Evolutionary conservation across 2,888 invertebrate species (phyloP).

Genomic region (Plebejus anna): DNA sequence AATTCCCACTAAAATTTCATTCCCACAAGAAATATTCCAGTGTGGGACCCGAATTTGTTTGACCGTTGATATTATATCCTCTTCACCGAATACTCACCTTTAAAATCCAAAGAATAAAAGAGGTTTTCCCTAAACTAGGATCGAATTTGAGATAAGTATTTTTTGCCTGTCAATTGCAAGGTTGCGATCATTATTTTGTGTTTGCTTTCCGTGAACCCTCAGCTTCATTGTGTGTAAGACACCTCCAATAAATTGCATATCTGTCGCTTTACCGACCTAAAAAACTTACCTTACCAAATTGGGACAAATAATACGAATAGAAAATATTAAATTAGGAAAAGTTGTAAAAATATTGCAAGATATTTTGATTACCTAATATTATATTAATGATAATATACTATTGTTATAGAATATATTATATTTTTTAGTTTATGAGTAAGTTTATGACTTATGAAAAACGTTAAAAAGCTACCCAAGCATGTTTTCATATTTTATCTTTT

Average conservation of each 20-base stretch:
- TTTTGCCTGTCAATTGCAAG: constrained; percentile 27
- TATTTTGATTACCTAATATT: too few relatives aligned
- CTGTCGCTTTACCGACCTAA: background rate
- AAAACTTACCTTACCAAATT: background rate
- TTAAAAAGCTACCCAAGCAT: too few relatives aligned
- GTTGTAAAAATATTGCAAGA: too few relatives aligned
- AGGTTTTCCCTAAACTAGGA: background rate
- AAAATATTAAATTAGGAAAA: background rate
- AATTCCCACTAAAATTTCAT: constrained; percentile 47
- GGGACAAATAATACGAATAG: background rate
- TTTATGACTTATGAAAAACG: too few relatives aligned
- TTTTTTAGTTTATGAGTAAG: too few relatives aligned
- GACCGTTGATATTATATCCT: constrained; percentile 28
- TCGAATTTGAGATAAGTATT: constrained; percentile 4
- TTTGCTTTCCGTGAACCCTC: constrained; percentile 20
- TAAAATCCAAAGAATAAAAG: background rate
- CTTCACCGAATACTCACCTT: background rate
- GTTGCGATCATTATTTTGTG: constrained; percentile 18
- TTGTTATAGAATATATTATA: too few relatives aligned
- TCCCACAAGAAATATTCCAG: constrained; percentile 50
- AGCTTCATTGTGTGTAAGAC: background rate
- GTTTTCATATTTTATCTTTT: too few relatives aligned
- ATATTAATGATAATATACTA: too few relatives aligned
- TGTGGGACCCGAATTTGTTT: constrained; percentile 41
- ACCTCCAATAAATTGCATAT: background rate